Conservation (phyloP, 2,113 vertebrate genomes). For the Lamprologus callipterus region DNA sequence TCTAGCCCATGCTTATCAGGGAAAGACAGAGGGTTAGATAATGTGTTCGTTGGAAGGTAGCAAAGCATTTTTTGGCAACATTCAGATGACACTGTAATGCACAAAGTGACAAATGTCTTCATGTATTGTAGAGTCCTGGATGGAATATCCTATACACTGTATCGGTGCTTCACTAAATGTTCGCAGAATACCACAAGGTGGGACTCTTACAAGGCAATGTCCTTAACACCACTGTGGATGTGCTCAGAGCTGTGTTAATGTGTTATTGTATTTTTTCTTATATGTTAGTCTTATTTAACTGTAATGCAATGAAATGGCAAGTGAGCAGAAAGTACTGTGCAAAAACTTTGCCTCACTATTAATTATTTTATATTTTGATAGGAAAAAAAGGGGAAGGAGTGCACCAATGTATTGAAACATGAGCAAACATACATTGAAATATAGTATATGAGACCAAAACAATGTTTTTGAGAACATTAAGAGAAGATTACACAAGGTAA, state of each 20-base stretch:
- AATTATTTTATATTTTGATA: neutral
- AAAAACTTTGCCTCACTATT: neutral
- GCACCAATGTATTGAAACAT: neutral
- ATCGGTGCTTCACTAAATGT: neutral
- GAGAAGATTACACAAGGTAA: neutral
- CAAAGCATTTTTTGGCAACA: neutral
- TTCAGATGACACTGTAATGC: neutral
- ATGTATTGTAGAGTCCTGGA: neutral
- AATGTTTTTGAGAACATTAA: neutral
- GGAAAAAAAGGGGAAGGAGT: neutral
- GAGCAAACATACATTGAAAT: neutral
- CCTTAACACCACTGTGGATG: neutral
- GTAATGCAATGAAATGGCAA: neutral
- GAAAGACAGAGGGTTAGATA: neutral
- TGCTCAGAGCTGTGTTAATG: neutral
- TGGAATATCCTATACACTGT: neutral
- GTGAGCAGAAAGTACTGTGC: neutral
- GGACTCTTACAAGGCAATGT: neutral
- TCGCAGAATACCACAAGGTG: neutral
- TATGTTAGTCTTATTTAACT: neutral
- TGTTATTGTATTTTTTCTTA: neutral
- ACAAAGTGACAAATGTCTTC: neutral
- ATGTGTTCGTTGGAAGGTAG: neutral
- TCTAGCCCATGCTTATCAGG: neutral
- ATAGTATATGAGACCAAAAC: neutral